phyloP scores from a whole-genome alignment of 2,888 invertebrate species.

The Pandemis corylana region DNA sequence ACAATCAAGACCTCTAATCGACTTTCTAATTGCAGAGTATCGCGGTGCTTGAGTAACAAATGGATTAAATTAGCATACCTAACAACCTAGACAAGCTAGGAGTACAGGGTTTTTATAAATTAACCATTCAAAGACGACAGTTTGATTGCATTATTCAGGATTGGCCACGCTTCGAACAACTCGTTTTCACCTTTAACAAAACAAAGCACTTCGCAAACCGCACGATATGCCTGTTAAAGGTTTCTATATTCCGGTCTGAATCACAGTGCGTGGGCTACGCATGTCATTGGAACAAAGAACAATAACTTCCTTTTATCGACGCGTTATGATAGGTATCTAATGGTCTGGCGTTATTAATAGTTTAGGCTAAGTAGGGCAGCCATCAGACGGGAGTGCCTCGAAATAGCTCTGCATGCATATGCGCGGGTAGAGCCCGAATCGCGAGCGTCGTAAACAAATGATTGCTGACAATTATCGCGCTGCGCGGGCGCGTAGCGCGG shows the following conservation, averaged over 20 bases:
- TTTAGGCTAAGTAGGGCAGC: slow-evolving; percentile 62
- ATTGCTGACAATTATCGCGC: slow-evolving; percentile 70
- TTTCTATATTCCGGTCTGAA: slow-evolving; percentile 28
- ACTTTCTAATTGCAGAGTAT: slow-evolving; percentile 43
- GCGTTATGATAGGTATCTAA: slow-evolving; percentile 35
- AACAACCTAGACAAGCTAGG: slow-evolving; percentile 53
- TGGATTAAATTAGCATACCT: slow-evolving; percentile 51
- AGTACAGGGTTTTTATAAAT: slow-evolving; percentile 46
- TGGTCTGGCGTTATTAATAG: slow-evolving; percentile 41
- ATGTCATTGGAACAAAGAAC: slow-evolving; percentile 33
- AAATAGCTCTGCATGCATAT: slow-evolving; percentile 63
- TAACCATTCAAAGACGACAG: slow-evolving; percentile 45
- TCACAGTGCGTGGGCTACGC: slow-evolving; percentile 35
- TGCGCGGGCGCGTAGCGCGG: slow-evolving; percentile 49
- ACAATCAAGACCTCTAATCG: slow-evolving; percentile 18
- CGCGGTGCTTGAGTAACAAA: slow-evolving; percentile 42
- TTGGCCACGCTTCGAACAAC: slow-evolving; percentile 50
- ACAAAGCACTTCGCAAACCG: slow-evolving; percentile 15
- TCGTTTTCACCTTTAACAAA: slow-evolving; percentile 21
- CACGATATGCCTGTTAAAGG: slow-evolving; percentile 30
- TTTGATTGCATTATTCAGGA: slow-evolving; percentile 46
- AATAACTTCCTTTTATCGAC: slow-evolving; percentile 40
- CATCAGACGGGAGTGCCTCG: slow-evolving; percentile 59
- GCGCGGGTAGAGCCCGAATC: slow-evolving; percentile 61
- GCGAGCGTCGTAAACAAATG: slow-evolving; percentile 72